Conservation (phyloP, 2,888 invertebrate species). For the Lasioglossum morio region DNA sequence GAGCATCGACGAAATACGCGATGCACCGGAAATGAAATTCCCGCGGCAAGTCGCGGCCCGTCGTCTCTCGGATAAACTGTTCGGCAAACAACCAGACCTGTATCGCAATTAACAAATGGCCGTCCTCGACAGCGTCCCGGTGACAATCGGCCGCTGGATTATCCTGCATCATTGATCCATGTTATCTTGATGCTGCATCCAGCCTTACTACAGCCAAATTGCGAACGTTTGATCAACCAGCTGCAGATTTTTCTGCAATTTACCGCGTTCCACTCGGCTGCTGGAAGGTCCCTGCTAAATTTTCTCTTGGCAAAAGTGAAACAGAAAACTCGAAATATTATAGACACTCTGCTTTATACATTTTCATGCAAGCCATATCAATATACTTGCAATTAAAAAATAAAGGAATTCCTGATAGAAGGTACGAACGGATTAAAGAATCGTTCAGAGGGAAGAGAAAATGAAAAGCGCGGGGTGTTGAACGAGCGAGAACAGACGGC, state of each 20-base stretch:
- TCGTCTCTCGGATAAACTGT: slow-evolving; percentile 39
- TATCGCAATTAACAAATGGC: slow-evolving; percentile 8
- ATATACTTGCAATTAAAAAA: neutral
- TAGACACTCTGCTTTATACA: no score
- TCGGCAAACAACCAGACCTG: slow-evolving; percentile 35
- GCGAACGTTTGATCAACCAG: neutral
- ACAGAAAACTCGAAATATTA: no score
- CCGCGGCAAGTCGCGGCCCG: slow-evolving; percentile 10
- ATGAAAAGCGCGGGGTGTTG: neutral
- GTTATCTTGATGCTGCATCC: neutral
- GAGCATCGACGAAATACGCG: slow-evolving; percentile 26
- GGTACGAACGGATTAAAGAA: neutral
- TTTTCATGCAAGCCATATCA: no score
- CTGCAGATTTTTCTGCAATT: neutral
- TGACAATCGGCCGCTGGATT: neutral
- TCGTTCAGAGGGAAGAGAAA: neutral
- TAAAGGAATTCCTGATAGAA: neutral
- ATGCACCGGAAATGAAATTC: slow-evolving; percentile 41
- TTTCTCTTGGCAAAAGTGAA: no score
- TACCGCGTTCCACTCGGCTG: neutral
- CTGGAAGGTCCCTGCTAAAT: no score
- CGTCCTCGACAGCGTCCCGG: neutral
- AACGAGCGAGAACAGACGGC: slow-evolving; percentile 13
- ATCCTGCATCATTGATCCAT: neutral
- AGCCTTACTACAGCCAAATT: neutral